Percentiles rank a stretch among this genome's conserved stretches.
These are phyloP conservation scores for Oscheius sp. DNA, from an alignment of 2,888 invertebrate species.

Conservation along the genomic window DNA sequence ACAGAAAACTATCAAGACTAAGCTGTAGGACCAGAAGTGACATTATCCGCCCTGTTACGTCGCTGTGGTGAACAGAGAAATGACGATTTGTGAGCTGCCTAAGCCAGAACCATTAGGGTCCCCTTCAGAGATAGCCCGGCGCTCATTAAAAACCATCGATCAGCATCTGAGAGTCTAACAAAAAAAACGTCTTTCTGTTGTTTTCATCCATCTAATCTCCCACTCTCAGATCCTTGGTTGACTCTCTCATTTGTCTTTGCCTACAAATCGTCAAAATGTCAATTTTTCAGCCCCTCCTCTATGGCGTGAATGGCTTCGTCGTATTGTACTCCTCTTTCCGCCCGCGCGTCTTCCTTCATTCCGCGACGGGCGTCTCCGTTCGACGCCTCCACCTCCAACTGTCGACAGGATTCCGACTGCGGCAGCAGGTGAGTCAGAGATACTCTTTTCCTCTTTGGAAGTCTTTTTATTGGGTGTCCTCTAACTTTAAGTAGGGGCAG, in stretches of 20 bases:
- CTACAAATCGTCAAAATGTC: neutral
- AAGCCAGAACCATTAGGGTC: neutral
- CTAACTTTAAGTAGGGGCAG: neutral
- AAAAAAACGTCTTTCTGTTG: neutral
- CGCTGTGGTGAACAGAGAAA: no score
- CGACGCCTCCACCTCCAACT: conserved; percentile 28
- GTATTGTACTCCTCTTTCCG: conserved; percentile 32
- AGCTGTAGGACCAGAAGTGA: no score
- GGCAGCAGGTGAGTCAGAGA: conserved; percentile 47
- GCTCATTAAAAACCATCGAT: conserved; percentile 1
- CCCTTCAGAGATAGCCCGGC: neutral
- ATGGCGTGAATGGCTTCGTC: conserved; percentile 38
- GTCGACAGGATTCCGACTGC: conserved; percentile 49
- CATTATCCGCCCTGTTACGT: no score
- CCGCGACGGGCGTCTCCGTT: conserved; percentile 28
- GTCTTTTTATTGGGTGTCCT: neutral
- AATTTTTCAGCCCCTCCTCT: conserved; percentile 7
- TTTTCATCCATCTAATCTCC: neutral
- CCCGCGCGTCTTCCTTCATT: conserved; percentile 33
- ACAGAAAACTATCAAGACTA: no score
- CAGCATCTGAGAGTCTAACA: neutral
- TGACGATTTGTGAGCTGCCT: no score
- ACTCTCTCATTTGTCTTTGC: neutral
- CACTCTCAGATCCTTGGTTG: neutral
- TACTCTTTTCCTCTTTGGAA: conserved; percentile 1